These are phyloP conservation scores for Xenotilapia flavipinnis DNA, from an alignment of 2,113 vertebrate genomes.

Conservation along the genomic window DNA sequence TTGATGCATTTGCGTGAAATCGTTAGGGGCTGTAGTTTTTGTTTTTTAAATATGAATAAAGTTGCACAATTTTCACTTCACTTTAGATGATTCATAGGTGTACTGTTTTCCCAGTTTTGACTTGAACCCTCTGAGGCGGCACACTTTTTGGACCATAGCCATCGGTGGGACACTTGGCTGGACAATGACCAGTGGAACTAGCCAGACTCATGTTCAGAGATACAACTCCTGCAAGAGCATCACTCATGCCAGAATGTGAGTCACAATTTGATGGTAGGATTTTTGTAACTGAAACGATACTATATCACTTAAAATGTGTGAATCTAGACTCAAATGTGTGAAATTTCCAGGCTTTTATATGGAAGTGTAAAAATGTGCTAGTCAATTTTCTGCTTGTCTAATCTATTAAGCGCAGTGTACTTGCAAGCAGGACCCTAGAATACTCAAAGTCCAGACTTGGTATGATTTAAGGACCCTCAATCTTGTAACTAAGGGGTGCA, in stretches of 20 bases:
- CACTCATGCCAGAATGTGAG: conserved; percentile 88
- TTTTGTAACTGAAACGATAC: neutral
- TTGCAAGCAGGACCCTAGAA: neutral
- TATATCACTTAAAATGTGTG: neutral
- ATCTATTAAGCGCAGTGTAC: neutral
- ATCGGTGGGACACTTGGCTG: conserved; percentile 85
- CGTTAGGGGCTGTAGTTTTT: neutral
- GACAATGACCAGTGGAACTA: conserved; percentile 79
- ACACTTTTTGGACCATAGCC: conserved; percentile 89
- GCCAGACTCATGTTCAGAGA: conserved; percentile 90
- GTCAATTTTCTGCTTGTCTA: neutral
- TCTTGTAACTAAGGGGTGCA: neutral
- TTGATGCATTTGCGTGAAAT: neutral
- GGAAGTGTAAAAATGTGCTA: rapidly evolving
- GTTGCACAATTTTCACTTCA: neutral
- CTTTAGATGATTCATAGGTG: neutral
- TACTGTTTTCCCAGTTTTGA: conserved; percentile 75
- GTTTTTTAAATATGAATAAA: neutral
- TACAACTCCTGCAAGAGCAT: conserved; percentile 88
- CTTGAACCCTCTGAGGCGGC: conserved; percentile 82
- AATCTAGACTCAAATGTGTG: neutral
- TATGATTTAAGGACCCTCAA: neutral
- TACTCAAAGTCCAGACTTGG: neutral
- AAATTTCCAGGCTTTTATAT: neutral
- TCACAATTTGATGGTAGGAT: neutral